Conservation (phyloP, 2,888 invertebrate genomes). For the Hedychridium roseum region DNA sequence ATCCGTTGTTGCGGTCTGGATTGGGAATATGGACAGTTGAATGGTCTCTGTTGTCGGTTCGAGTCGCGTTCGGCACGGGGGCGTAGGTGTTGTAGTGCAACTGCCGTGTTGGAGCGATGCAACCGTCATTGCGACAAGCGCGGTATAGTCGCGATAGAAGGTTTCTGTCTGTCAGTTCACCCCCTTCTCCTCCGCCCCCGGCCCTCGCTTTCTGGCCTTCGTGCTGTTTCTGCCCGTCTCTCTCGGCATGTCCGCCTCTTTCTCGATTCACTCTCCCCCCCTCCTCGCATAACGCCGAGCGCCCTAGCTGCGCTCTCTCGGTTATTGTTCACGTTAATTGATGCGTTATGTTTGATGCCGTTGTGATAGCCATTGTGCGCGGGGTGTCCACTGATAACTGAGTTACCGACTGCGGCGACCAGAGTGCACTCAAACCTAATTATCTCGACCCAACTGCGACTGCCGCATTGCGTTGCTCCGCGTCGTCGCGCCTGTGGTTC, state of each 20-base stretch:
- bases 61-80: too few relatives aligned
- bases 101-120: too few relatives aligned
- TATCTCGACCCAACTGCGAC: conserved; percentile 62
- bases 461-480: conserved; percentile 58
- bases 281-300: conserved; percentile 6
- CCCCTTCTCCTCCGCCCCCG: conserved; percentile 16
- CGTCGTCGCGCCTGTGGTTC: background rate
- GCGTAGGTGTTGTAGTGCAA: too few relatives aligned
- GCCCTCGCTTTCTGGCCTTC: conserved; percentile 12
- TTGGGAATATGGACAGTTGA: too few relatives aligned
- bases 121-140: too few relatives aligned
- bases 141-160: too few relatives aligned
- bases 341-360: conserved; percentile 65
- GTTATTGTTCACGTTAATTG: conserved; percentile 65
- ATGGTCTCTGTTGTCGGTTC: too few relatives aligned
- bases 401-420: conserved; percentile 63
- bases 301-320: conserved; percentile 38
- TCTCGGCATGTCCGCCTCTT: conserved; percentile 11
- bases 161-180: too few relatives aligned
- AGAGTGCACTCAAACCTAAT: conserved; percentile 65
- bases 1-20: too few relatives aligned
- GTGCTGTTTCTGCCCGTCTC: conserved; percentile 2
- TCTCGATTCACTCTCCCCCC: conserved; percentile 10
- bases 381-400: conserved; percentile 64
- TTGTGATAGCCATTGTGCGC: conserved; percentile 63